phyloP scores from a whole-genome alignment of 2,888 invertebrate species.

The Empis livida region DNA sequence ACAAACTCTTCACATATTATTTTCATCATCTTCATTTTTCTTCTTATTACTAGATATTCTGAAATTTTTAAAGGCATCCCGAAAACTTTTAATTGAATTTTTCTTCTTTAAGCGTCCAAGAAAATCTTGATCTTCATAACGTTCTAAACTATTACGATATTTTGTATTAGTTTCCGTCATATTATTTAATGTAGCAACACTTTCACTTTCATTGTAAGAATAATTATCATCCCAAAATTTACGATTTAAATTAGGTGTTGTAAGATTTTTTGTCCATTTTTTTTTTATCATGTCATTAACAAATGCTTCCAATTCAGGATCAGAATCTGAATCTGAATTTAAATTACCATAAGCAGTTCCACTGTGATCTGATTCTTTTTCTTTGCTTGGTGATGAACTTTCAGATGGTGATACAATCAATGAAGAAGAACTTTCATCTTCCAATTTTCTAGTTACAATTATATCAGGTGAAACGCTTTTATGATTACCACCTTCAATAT shows the following conservation, averaged over 20 bases:
- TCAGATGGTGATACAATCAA: conserved; percentile 6
- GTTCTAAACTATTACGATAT: too few species aligned
- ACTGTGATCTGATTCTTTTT: conserved; percentile 6
- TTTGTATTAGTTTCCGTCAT: background rate
- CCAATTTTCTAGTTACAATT: conserved; percentile 26
- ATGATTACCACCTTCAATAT: conserved; percentile 25
- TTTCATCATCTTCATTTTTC: too few species aligned
- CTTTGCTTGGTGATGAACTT: conserved; percentile 12
- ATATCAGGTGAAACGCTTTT: conserved; percentile 26
- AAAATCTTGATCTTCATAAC: background rate
- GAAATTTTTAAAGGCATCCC: conserved; percentile 2
- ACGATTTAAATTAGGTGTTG: conserved; percentile 3
- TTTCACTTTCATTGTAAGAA: background rate
- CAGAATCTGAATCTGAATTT: conserved; percentile 17
- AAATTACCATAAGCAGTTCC: conserved; percentile 7
- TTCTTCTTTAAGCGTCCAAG: background rate
- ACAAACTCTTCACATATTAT: too few species aligned
- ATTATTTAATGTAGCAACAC: too few species aligned
- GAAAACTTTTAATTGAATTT: conserved; percentile 1
- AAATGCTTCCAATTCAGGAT: conserved; percentile 19
- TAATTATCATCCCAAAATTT: conserved; percentile 2
- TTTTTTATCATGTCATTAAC: conserved; percentile 17
- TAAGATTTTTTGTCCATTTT: conserved; percentile 20
- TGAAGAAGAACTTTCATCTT: conserved; percentile 11
- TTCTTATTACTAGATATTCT: background rate